Evolutionary conservation across 2,888 invertebrate species (phyloP).

Genomic region (Syritta pipiens): DNA sequence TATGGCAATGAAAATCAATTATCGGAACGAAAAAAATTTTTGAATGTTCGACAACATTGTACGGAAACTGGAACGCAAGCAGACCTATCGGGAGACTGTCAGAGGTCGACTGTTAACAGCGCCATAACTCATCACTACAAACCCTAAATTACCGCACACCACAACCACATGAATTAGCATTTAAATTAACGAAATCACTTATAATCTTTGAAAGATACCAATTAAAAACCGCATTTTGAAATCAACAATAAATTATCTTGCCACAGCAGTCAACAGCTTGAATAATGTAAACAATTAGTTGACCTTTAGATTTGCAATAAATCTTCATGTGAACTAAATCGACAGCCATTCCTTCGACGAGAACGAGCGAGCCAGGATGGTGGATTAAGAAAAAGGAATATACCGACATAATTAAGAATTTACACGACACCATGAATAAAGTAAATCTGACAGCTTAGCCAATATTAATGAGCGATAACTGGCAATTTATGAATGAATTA

Average conservation of each 20-base stretch:
- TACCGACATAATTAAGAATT: conserved; percentile 66
- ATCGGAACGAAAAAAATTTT: background rate
- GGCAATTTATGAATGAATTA: conserved; percentile 64
- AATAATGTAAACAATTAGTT: conserved; percentile 67
- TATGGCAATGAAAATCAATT: background rate
- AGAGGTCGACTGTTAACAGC: conserved; percentile 42
- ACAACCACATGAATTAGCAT: conserved; percentile 40
- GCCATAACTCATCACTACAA: conserved; percentile 56
- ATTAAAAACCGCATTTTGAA: conserved; percentile 54
- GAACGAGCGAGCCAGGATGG: background rate
- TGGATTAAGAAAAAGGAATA: conserved; percentile 54
- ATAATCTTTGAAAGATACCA: conserved; percentile 55
- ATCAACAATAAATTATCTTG: conserved; percentile 52
- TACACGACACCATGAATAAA: conserved; percentile 70
- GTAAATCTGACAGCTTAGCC: conserved; percentile 63
- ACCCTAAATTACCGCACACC: conserved; percentile 51
- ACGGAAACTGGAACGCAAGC: conserved; percentile 29
- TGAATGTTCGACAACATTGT: conserved; percentile 34
- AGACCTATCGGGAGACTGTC: conserved; percentile 37
- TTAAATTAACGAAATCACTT: conserved; percentile 55
- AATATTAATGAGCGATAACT: conserved; percentile 66
- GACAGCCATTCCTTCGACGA: conserved; percentile 31
- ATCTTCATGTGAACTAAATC: conserved; percentile 61
- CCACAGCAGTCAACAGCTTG: conserved; percentile 49
- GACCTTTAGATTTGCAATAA: conserved; percentile 63